Base-by-base conservation (phyloP, 1,140 invertebrate genomes). In the Hyposmocoma kahamanoa region DNA sequence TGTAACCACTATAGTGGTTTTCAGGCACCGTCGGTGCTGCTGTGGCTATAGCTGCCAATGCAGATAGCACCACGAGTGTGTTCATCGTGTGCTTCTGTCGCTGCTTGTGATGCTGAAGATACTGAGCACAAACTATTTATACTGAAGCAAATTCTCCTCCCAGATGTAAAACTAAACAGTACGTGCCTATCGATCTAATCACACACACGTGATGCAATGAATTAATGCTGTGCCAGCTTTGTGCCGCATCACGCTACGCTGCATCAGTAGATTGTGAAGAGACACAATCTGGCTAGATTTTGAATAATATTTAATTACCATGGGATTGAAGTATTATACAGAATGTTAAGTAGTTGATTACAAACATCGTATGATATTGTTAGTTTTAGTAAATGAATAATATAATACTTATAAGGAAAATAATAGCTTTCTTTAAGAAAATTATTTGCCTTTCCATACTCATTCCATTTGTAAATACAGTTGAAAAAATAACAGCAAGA, bases 21-120 rank as follows among this genome's bases (percentile, higher is more conserved):
- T 51, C 56, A 17, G 41, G 41, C 17, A 18, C 9, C 1, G 70
- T 45, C 41, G 78, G 76, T 11, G 69, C 64, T 47, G 78, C 71
- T 22, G 56, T 43, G 53, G 62, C 66, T 11, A 73, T 44, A 8
- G 61, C 53, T 22, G 49, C 68, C 57, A 80, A 53, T 53, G 72
- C 62, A 54, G 64, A 62, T 28, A 82, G 50, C 51, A 79, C 60
- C 50, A 77, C 56, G 50, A 77, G 42, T 48, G 62, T 72, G 71
- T 80, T 78, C 80, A 82, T 84, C 19, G 62, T 78, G 56, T 51
- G 60, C 20, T 47, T 24, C 13, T 41, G 53, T 39, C 52, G 38
- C n/a, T 41, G 39, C 43, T 55, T 66, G 56, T 79, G 76, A 72
- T 82, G 61, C 20, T 54, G 43, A 51, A 34, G 46, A n/a, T 45